These are phyloP conservation scores for Atrina japonica DNA, from an alignment of 2,888 invertebrate genomes.

Conservation along the genomic window DNA sequence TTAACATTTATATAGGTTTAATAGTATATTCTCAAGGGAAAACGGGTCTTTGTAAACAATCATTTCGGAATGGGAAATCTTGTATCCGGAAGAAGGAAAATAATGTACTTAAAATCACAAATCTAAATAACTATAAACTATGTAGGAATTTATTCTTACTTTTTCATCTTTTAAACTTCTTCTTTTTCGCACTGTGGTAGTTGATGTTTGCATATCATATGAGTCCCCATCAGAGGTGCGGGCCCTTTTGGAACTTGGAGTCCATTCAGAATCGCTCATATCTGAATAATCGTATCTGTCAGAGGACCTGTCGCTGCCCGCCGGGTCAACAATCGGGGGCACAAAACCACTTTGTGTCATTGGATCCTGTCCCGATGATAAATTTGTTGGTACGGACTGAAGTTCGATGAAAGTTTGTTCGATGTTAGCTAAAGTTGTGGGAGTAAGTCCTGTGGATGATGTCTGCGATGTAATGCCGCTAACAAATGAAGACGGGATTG, in stretches of 20 bases:
- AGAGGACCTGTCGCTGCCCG: constrained; percentile 56
- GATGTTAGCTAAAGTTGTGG: constrained; percentile 93
- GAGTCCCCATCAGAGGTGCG: constrained; percentile 31
- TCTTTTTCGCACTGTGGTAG: constrained; percentile 30
- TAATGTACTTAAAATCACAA: too few species aligned
- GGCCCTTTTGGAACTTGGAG: constrained; percentile 56
- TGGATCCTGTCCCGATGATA: constrained; percentile 57
- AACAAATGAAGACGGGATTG: constrained; percentile 64
- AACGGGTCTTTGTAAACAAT: too few species aligned
- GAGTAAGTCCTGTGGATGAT: constrained; percentile 96
- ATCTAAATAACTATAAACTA: too few species aligned
- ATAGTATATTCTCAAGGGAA: too few species aligned
- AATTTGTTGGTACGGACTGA: constrained; percentile 84
- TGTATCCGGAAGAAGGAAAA: too few species aligned
- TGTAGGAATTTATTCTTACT: constrained; percentile 48
- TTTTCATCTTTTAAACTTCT: constrained; percentile 58
- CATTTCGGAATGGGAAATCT: too few species aligned
- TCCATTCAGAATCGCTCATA: constrained; percentile 62
- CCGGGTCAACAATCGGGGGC: constrained; percentile 85
- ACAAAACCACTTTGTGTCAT: constrained; percentile 92
- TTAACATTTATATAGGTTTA: too few species aligned
- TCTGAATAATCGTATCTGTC: constrained; percentile 58
- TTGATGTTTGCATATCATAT: constrained; percentile 17
- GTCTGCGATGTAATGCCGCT: constrained; percentile 88
- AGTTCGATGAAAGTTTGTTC: constrained; percentile 95